These are phyloP conservation scores for Bombus polaris DNA, from an alignment of 1,140 invertebrate species.

Conservation along the genomic window DNA sequence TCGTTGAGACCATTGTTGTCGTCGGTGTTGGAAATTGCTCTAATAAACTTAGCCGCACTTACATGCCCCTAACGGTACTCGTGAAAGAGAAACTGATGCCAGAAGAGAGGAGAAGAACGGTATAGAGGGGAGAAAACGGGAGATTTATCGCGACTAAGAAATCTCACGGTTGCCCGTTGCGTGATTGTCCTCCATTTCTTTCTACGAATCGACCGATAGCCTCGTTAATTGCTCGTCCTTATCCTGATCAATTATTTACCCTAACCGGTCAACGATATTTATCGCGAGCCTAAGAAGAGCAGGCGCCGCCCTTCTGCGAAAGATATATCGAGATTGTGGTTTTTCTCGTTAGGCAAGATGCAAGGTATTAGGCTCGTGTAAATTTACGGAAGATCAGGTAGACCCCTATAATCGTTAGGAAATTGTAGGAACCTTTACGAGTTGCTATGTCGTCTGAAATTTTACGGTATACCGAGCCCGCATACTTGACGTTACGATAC, in stretches of 20 bases:
- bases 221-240: constrained; percentile 48
- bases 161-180: constrained; percentile 49
- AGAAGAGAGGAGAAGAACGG: not conserved
- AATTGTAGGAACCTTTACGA: no score
- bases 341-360: not conserved
- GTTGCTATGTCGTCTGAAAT: no score
- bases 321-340: not conserved
- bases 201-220: constrained; percentile 35
- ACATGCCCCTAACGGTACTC: constrained; percentile 2
- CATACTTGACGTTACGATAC: no score
- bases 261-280: constrained; percentile 1
- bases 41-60: constrained; percentile 70
- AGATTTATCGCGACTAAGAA: constrained; percentile 55
- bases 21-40: constrained; percentile 67
- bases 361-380: no score
- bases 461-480: no score
- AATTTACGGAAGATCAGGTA: no score
- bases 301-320: not conserved
- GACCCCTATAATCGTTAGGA: no score
- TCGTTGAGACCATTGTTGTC: constrained; percentile 10
- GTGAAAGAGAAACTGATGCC: constrained; percentile 2
- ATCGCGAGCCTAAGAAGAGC: not conserved
- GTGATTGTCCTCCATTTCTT: constrained; percentile 41
- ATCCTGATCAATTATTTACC: constrained; percentile 49
- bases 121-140: constrained; percentile 18